These are phyloP conservation scores for Clepsis dumicolana DNA, from an alignment of 2,888 invertebrate species.

Conservation along the genomic window DNA sequence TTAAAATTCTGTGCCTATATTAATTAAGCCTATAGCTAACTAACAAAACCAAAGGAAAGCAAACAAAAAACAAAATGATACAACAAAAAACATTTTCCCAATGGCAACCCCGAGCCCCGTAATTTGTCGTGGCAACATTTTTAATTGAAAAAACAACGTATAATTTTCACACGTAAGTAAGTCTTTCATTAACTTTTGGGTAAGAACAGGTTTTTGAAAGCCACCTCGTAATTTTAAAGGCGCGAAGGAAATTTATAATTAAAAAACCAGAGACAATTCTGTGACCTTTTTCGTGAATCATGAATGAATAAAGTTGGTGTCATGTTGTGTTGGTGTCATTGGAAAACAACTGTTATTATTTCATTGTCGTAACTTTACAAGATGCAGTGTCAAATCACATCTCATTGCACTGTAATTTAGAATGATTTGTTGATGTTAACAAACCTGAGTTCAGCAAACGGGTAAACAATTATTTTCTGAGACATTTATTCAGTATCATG, in stretches of 20 bases:
- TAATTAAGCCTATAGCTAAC: too few relatives aligned
- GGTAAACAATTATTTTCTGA: too few relatives aligned
- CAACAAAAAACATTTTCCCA: conserved; percentile 3
- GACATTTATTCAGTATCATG: too few relatives aligned
- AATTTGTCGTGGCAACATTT: conserved; percentile 19
- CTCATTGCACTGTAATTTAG: too few relatives aligned
- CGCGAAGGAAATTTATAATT: conserved; percentile 31
- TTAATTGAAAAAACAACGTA: conserved; percentile 34
- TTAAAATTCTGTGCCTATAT: too few relatives aligned
- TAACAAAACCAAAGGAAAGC: not conserved
- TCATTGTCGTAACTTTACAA: too few relatives aligned
- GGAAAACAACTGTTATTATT: conserved; percentile 28
- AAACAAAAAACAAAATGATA: not conserved
- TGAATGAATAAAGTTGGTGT: conserved; percentile 22
- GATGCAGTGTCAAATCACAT: too few relatives aligned
- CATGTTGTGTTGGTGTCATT: conserved; percentile 14
- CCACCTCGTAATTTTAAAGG: conserved; percentile 30
- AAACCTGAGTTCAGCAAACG: too few relatives aligned
- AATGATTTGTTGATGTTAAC: too few relatives aligned
- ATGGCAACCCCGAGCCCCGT: conserved; percentile 15
- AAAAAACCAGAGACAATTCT: conserved; percentile 34
- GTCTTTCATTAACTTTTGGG: conserved; percentile 21
- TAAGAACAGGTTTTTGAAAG: conserved; percentile 21
- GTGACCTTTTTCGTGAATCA: conserved; percentile 38
- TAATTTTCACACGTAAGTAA: conserved; percentile 38